Percentiles rank a stretch among this genome's conserved stretches.
phyloP scores from a whole-genome alignment of 2,888 invertebrate genomes.

The Heliconius ismenius region DNA sequence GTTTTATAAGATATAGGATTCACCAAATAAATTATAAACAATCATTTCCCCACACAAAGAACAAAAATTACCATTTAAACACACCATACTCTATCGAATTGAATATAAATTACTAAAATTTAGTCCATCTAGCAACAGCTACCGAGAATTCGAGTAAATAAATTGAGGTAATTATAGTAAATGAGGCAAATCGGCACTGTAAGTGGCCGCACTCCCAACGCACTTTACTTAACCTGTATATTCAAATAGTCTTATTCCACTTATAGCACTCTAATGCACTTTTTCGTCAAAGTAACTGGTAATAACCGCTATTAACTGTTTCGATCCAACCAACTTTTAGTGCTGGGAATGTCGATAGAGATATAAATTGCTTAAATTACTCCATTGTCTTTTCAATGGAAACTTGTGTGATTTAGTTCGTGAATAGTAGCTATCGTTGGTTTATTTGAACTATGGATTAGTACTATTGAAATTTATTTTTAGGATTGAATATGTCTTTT shows the following conservation, averaged over 20 bases:
- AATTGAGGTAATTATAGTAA: slow-evolving; percentile 69
- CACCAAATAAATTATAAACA: neutral
- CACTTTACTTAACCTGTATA: slow-evolving; percentile 75
- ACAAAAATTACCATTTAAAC: neutral
- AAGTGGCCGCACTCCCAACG: slow-evolving; percentile 73
- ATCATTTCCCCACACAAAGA: neutral
- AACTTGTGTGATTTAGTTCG: slow-evolving; percentile 11
- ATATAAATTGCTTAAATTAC: slow-evolving; percentile 47
- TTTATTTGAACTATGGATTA: slow-evolving; percentile 4
- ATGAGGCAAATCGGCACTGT: slow-evolving; percentile 71
- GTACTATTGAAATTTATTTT: neutral
- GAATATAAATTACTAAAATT: slow-evolving; percentile 8
- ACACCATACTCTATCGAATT: neutral
- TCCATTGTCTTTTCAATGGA: slow-evolving; percentile 43
- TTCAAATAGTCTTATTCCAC: slow-evolving; percentile 79
- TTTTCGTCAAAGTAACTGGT: slow-evolving; percentile 73
- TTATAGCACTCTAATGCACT: slow-evolving; percentile 77
- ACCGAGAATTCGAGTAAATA: slow-evolving; percentile 47
- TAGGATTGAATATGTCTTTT: neutral
- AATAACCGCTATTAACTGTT: slow-evolving; percentile 76
- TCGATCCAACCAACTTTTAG: slow-evolving; percentile 59
- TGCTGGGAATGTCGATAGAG: slow-evolving; percentile 54
- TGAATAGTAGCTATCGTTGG: neutral
- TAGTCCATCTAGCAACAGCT: slow-evolving; percentile 30
- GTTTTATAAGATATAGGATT: too few relatives aligned